Evolutionary conservation across 2,888 invertebrate genomes (phyloP), one percentile per base, ranked within the genome.

Genomic region (Microctonus brassicae): DNA sequence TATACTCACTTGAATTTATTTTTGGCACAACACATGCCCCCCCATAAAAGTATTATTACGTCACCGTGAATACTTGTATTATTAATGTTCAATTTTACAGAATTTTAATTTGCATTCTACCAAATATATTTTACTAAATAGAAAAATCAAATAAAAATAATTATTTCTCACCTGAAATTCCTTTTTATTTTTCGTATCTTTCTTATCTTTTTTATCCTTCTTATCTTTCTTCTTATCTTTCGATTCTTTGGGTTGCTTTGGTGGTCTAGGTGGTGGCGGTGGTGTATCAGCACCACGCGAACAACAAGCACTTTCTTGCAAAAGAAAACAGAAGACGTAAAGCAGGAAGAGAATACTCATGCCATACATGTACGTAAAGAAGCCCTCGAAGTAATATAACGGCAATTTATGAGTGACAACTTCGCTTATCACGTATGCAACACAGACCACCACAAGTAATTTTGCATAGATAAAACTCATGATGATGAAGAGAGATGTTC

Each of bases 401-500:
- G 97, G 97, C 80, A 97, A 91, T 88, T 94, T 95, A 90, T 96
- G 95, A 79, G 97, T 97, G 86, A 96, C 95, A 84, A 97, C 96
- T 90, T 98, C 97, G 84, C 97, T 96, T 88, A 97, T 94, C 83
- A 97, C 96, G 89, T 97, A 96, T 77, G 97, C 96, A 87, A 97
- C 91, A 90, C 97, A 98, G 73, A 97, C 93, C 80, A 97, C 96
- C 80, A 97, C 94, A 88, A 97, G 90, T 76, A 97, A 93, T 89
- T 97, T 96, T 84, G 97, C 97, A 90, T 98, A 98, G 86, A 97
- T 95, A 90, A 97, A 95, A 89, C 97, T 97, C 91, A 97, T 94
- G 88, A 97, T 95, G 89, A 97, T 97, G 91, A 97, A 97, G 82
- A 96, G 91, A 82, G 96, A 96, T 81, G 97, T 97, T 91, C 97